Base-by-base conservation (phyloP, 2,888 invertebrate species). In the Glaucopsyche alexis region DNA sequence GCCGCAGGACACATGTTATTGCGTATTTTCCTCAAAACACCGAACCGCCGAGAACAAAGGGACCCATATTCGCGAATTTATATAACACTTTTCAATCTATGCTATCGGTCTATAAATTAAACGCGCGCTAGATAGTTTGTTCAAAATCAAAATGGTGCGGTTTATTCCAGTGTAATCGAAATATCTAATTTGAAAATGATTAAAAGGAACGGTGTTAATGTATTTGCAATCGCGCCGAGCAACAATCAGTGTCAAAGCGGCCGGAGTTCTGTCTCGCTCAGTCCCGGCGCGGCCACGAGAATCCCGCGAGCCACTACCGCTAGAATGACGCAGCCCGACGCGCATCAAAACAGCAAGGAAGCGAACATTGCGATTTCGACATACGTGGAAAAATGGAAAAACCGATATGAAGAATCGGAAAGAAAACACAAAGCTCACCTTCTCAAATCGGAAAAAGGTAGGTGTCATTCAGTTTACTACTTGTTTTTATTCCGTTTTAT, bases 381-480 rank as follows among this genome's bases (percentile, higher is more conserved):
- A 76, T 92, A 91, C 84, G 92, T 92, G 71, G 93, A 94, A 83
- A 93, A 94, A 83, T 96, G 96, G 96, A 95, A 95, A 89, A 91
- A 87, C 77, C 95, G 95, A 89, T 96, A 94, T 84, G 96, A 96
- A 81, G 96, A 96, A 66, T 93, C 95, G 7, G 96, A 96, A 84
- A 94, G 94, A 81, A 95, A 94, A 84, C 93, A 96, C 85, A 96
- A 96, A 86, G 85, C 93, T 70, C 87, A 95, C 79, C 92, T 96
- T 71, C 94, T 95, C 77, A 95, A 95, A 86, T 94, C 94, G 76
- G 96, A 96, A 91, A 95, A 95, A 93, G 94, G 96, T 96, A 85
- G 93, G 94, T 90, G 78, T 79, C 79, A 80, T 79, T 80, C 79
- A 78, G 75, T 74, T 78, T 77, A 9, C 52, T 50, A 19, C 19